These are phyloP conservation scores for Aquatica leii DNA, from an alignment of 2,888 invertebrate genomes.

Conservation along the genomic window DNA sequence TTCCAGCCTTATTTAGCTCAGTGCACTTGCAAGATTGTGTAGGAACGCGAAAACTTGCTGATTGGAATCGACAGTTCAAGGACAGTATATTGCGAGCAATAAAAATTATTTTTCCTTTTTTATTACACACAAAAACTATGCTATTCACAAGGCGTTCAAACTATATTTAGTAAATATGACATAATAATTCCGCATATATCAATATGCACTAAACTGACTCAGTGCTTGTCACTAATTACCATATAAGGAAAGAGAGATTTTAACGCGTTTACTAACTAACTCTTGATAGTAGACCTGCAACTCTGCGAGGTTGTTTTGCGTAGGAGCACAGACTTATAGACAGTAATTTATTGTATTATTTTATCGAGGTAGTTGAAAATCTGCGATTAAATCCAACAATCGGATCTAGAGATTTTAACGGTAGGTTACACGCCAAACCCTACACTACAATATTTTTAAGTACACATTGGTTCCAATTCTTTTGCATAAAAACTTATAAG, in stretches of 20 bases:
- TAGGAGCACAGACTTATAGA: constrained; percentile 28
- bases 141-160: constrained; percentile 4
- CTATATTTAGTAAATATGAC: constrained; percentile 14
- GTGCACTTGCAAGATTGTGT: constrained; percentile 36
- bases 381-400: constrained; percentile 18
- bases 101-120: constrained; percentile 27
- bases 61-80: constrained; percentile 37
- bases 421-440: constrained; percentile 16
- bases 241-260: constrained; percentile 31
- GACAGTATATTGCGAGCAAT: constrained; percentile 29
- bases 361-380: constrained; percentile 18
- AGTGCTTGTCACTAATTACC: constrained; percentile 25
- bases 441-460: not conserved
- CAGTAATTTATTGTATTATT: constrained; percentile 29
- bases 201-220: constrained; percentile 25
- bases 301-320: constrained; percentile 29
- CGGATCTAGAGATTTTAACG: constrained; percentile 25
- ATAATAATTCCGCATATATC: constrained; percentile 19
- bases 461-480: too few relatives aligned
- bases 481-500: too few relatives aligned
- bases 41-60: constrained; percentile 30
- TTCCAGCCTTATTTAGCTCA: constrained; percentile 40
- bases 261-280: constrained; percentile 27
- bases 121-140: constrained; percentile 13
- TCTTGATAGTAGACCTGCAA: constrained; percentile 32